Conservation (phyloP, 2,797 vertebrate species). For the Ciconia nigra region DNA sequence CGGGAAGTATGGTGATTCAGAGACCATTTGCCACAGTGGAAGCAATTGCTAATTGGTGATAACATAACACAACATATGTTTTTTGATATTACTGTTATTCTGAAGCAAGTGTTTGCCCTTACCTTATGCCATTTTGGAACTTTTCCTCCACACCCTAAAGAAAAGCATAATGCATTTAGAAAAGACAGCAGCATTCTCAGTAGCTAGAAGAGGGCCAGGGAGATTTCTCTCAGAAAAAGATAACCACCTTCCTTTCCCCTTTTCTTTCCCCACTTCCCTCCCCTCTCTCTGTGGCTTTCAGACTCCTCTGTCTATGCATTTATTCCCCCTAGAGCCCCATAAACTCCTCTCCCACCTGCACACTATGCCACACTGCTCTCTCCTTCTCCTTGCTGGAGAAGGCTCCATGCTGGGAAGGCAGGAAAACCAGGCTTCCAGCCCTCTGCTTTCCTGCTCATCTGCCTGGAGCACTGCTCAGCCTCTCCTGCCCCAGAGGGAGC, state of each 20-base stretch:
- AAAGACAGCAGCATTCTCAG: neutral
- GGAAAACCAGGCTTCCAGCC: neutral
- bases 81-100: neutral
- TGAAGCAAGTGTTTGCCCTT: neutral
- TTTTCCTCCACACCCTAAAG: neutral
- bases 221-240: neutral
- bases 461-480: neutral
- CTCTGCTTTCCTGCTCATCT: neutral
- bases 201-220: neutral
- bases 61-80: neutral
- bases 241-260: neutral
- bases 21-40: neutral
- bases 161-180: neutral
- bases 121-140: neutral
- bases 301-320: neutral
- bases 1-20: neutral
- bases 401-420: neutral
- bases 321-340: neutral
- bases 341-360: neutral
- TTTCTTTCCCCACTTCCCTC: neutral
- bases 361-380: neutral
- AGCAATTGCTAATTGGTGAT: conserved; percentile 3
- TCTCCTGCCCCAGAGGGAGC: neutral
- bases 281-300: neutral
- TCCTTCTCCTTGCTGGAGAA: neutral